These are phyloP conservation scores for Caenorhabditis sp. DNA, from an alignment of 2,888 invertebrate genomes.

Conservation along the genomic window DNA sequence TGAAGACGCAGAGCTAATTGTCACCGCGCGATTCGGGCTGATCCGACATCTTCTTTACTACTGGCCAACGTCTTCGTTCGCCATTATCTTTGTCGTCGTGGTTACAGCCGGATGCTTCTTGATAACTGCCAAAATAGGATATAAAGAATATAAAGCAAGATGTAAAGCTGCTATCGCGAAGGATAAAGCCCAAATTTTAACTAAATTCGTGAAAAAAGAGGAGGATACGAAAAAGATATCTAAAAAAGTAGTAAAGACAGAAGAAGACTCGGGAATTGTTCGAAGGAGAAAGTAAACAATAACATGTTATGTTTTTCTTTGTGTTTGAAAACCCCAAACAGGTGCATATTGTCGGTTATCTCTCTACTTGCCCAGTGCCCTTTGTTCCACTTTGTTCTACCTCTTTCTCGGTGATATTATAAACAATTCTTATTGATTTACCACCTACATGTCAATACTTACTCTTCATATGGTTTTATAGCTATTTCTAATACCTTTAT, in stretches of 20 bases:
- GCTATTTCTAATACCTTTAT: slow-evolving; percentile 3
- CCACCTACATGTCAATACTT: not conserved
- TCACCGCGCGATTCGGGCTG: slow-evolving; percentile 72
- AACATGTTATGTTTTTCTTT: not conserved
- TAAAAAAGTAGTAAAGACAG: slow-evolving; percentile 3
- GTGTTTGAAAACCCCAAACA: not conserved
- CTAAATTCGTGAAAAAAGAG: not conserved
- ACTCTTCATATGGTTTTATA: slow-evolving; percentile 2
- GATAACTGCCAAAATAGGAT: slow-evolving; percentile 24
- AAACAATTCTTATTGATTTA: slow-evolving; percentile 9
- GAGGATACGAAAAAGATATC: no score
- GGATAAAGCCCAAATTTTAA: slow-evolving; percentile 13
- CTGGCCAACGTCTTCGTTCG: slow-evolving; percentile 68
- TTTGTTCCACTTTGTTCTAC: not conserved
- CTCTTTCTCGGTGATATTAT: no score
- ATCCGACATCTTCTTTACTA: slow-evolving; percentile 70
- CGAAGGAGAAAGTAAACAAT: slow-evolving; percentile 14
- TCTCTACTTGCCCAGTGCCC: slow-evolving; percentile 13
- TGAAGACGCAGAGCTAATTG: slow-evolving; percentile 62
- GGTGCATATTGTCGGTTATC: not conserved
- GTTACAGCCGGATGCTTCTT: slow-evolving; percentile 27
- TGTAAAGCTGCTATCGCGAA: slow-evolving; percentile 1
- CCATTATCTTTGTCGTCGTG: slow-evolving; percentile 44
- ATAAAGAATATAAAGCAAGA: slow-evolving; percentile 14
- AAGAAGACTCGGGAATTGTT: not conserved